Evolutionary conservation across 2,797 vertebrate genomes (phyloP).

Genomic region (Euphonia xanthogaster): DNA sequence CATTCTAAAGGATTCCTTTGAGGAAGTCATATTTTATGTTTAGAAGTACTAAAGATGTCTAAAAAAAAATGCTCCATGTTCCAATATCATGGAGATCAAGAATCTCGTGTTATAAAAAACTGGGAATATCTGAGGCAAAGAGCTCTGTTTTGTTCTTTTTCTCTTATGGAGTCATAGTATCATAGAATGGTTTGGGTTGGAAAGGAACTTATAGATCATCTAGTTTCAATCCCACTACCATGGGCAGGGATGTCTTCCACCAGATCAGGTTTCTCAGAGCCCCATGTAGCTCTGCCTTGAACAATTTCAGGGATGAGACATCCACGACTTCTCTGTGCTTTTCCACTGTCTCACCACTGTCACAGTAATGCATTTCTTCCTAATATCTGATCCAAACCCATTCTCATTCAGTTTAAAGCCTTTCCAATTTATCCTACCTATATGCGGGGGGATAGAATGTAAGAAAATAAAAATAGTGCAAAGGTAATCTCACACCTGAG

Average conservation of each 20-base stretch:
- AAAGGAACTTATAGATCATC: not conserved
- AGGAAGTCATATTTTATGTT: not conserved
- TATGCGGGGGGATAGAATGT: no score
- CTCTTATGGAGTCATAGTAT: not conserved
- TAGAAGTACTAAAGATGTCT: not conserved
- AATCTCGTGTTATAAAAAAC: not conserved
- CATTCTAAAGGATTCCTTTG: not conserved
- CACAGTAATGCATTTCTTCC: not conserved
- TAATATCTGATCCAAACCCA: not conserved
- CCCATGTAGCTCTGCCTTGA: not conserved
- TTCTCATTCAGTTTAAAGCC: not conserved
- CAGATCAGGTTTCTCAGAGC: not conserved
- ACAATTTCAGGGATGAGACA: not conserved
- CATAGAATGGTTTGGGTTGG: not conserved
- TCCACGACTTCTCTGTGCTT: not conserved
- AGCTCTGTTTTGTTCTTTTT: not conserved
- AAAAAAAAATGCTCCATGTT: not conserved
- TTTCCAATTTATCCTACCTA: not conserved
- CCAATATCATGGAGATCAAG: not conserved
- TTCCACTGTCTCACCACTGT: not conserved
- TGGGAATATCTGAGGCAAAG: constrained; percentile 19
- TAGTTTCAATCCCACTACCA: rapidly evolving
- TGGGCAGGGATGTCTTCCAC: not conserved
- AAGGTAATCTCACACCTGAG: no score
- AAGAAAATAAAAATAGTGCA: no score